These are phyloP conservation scores for Gasteruption jaculator DNA, from an alignment of 2,888 invertebrate species.

Conservation along the genomic window DNA sequence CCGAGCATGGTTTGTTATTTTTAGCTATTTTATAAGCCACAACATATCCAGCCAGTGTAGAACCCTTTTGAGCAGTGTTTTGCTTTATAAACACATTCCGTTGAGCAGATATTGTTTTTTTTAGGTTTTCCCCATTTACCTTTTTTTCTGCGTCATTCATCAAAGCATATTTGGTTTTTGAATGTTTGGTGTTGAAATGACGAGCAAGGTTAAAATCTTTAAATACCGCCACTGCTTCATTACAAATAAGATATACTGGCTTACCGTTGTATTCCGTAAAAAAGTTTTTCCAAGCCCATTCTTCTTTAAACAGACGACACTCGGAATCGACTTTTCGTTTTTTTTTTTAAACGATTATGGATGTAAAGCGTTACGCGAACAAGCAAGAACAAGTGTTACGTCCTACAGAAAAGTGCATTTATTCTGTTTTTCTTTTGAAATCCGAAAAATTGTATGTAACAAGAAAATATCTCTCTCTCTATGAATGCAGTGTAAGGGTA, in stretches of 20 bases:
- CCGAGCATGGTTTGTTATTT: conserved; percentile 1
- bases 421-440: too few species aligned
- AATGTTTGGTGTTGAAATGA: conserved; percentile 1
- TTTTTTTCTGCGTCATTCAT: conserved; percentile 3
- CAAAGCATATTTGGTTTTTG: too few species aligned
- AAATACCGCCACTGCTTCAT: conserved; percentile 1
- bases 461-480: too few species aligned
- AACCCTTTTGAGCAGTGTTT: not conserved
- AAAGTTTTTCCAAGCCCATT: conserved; percentile 1
- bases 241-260: not conserved
- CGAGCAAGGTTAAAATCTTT: conserved; percentile 2
- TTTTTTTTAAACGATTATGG: too few species aligned
- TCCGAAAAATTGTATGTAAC: too few species aligned
- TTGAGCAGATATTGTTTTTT: not conserved
- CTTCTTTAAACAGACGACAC: conserved; percentile 3
- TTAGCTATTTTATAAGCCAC: conserved; percentile 5
- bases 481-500: too few species aligned
- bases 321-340: conserved; percentile 4
- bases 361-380: too few species aligned
- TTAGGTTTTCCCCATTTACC: not conserved
- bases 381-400: too few species aligned
- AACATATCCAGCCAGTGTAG: conserved; percentile 5
- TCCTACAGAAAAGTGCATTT: too few species aligned
- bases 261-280: conserved; percentile 5
- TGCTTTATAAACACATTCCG: not conserved